Conservation (phyloP, 2,113 vertebrate species). For the Cynopterus brachyotis region DNA sequence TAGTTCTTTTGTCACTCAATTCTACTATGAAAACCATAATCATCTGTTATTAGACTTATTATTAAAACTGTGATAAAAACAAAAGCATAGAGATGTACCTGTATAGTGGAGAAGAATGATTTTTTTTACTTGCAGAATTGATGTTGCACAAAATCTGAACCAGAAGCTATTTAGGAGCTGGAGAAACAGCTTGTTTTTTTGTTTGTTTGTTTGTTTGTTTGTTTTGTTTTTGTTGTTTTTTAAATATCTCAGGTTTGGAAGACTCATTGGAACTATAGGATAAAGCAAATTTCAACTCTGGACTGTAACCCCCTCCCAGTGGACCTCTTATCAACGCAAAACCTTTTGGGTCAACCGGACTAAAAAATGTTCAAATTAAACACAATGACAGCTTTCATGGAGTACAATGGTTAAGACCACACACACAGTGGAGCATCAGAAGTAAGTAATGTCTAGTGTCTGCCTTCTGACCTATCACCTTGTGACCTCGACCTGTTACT, state of each 20-base stretch:
- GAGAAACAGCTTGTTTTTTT: neutral
- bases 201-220: too few species aligned
- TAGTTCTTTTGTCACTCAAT: neutral
- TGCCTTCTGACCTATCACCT: neutral
- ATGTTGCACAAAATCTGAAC: neutral
- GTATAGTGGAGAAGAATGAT: neutral
- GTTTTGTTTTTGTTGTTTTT: neutral
- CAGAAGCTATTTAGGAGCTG: neutral
- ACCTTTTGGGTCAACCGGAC: too few species aligned
- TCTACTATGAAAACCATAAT: neutral
- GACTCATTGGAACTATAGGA: neutral
- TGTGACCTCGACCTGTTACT: neutral
- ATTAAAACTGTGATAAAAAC: neutral
- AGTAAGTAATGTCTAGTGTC: neutral
- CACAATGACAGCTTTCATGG: neutral
- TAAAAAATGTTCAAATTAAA: neutral
- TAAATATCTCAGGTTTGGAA: neutral
- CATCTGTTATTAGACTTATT: neutral
- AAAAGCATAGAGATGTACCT: neutral
- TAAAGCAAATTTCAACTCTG: too few species aligned
- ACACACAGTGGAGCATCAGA: rapidly evolving
- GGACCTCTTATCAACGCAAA: neutral
- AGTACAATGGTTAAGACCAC: neutral
- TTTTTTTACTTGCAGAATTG: neutral
- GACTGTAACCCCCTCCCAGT: neutral